Percentiles rank a stretch among this genome's conserved stretches.
Evolutionary conservation across 2,888 invertebrate genomes (phyloP).

Genomic region (Chrysolina oricalcia): DNA sequence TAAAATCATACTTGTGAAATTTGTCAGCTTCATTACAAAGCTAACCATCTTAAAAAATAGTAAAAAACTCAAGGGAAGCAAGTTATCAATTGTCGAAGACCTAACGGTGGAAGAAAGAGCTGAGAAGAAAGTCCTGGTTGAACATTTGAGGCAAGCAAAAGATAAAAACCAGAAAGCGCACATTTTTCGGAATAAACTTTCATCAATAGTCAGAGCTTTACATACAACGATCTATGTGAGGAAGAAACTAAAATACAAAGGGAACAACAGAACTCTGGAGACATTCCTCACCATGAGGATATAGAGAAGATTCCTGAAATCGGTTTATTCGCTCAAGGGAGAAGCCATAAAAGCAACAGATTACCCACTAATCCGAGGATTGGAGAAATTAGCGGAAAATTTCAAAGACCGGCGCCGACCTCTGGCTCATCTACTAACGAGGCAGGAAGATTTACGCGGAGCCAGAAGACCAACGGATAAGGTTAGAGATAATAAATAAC

Average conservation of each 20-base stretch:
- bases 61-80: slow-evolving; percentile 16
- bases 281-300: slow-evolving; percentile 5
- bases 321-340: background rate
- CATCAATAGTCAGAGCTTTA: too few species aligned
- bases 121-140: background rate
- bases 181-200: background rate
- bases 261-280: slow-evolving; percentile 16
- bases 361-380: slow-evolving; percentile 9
- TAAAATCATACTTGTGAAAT: slow-evolving; percentile 15
- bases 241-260: slow-evolving; percentile 6
- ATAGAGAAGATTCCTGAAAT: slow-evolving; percentile 13
- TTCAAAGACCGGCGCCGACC: slow-evolving; percentile 2
- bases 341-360: slow-evolving; percentile 6
- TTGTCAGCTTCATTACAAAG: slow-evolving; percentile 20
- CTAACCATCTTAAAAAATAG: slow-evolving; percentile 16
- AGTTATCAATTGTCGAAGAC: slow-evolving; percentile 18
- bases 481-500: slow-evolving; percentile 1
- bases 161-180: slow-evolving; percentile 2
- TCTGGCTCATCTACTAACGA: slow-evolving; percentile 21
- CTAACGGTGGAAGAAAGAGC: slow-evolving; percentile 18
- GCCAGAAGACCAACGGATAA: slow-evolving; percentile 10
- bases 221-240: too few species aligned
- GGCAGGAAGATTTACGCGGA: slow-evolving; percentile 2
- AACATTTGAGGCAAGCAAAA: background rate
- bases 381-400: slow-evolving; percentile 15